Base-by-base conservation (phyloP, 2,888 invertebrate genomes). In the Congeria kusceri region DNA sequence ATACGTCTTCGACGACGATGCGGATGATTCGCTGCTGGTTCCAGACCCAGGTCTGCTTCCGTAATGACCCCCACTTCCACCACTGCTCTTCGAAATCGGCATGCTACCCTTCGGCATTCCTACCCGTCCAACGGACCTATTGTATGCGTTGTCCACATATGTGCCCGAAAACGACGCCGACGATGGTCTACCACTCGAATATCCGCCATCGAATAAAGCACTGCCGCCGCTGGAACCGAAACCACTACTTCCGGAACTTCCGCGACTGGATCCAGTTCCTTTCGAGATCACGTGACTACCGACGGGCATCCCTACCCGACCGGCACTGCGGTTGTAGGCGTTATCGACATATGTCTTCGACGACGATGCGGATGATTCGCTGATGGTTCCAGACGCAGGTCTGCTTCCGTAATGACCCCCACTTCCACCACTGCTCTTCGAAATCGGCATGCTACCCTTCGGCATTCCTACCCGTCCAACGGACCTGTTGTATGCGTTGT, bases 61-160 rank as follows among this genome's bases (percentile, higher is more conserved):
- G 25, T 47, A 29, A n/a, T n/a, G n/a, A n/a, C n/a, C n/a, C n/a
- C n/a, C n/a, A n/a, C n/a, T n/a, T n/a, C n/a, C n/a, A n/a, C n/a
- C n/a, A n/a, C n/a, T n/a, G n/a, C n/a, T n/a, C 20, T 59, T 65
- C 7, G 81, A 81, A 0, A 72, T 49, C 3, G 75, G 73, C 67
- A 71, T 67, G n/a, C 71, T 72, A 1, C 84, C 84, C 15, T 56
- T 18, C 0, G 78, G 71, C 64, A 73, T 46, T 5, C 80, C 84
- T 15, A 79, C 84, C 46, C 84, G 32, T 13, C 77, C 84, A 1
- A 76, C 44, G 13, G 58, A 25, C 23, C 80, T 57, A 53, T 84
- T 80, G 47, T 62, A 70, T 1, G 76, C 25, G 63, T 84, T 84
- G 39, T 84, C 80, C 0, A 78, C 78, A 61, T 83, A 83, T 0